Evolutionary conservation across 2,888 invertebrate genomes (phyloP), one percentile per base, ranked within the genome.

Genomic region (Keiferia lycopersicella): DNA sequence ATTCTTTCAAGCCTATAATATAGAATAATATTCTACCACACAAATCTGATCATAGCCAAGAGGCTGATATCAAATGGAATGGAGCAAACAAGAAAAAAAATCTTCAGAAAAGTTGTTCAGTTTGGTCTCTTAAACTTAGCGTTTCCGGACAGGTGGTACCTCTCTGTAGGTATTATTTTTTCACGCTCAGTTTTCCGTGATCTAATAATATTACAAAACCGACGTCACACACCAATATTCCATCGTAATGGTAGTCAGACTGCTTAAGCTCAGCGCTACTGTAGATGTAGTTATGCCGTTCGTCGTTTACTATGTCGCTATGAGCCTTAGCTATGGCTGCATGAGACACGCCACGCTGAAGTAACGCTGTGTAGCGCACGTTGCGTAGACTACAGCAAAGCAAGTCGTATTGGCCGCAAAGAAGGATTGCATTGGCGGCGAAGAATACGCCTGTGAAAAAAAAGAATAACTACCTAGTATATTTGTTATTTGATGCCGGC

Each of bases 321-420:
- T 77, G 69, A 0, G 67, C 65, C 0, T 64, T 67, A 0, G 67
- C 68, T 3, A 89, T 61, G 0, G 80, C 72, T 0, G 68, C 57
- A 62, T 88, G 82, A 1, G 62, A 66, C 2, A 83, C 81, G 0
- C 85, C 87, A 1, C 66, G 64, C 56, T 71, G 75, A 48, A 91
- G 71, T 51, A 89, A 69, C 0, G 85, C 89, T 0, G 90, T 85
- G 73, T 80, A 87, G 1, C 88, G 82, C 0, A 72, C 78, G 68
- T 91, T 91, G 41, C 89, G 82, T 0, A 90, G 73, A 39, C 86
- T 83, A 69, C 90, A 91, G 73, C 89, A 89, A 0, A 89, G 66
- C 0, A 91, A 66, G 61, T 91, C 91, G n/a, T 90, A 66, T 71
- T 91, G 91, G 0, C 91, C 91, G 73, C 91, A 91, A 39, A 91